These are phyloP conservation scores for Dryococelus australis DNA, from an alignment of 2,888 invertebrate species.

Conservation along the genomic window DNA sequence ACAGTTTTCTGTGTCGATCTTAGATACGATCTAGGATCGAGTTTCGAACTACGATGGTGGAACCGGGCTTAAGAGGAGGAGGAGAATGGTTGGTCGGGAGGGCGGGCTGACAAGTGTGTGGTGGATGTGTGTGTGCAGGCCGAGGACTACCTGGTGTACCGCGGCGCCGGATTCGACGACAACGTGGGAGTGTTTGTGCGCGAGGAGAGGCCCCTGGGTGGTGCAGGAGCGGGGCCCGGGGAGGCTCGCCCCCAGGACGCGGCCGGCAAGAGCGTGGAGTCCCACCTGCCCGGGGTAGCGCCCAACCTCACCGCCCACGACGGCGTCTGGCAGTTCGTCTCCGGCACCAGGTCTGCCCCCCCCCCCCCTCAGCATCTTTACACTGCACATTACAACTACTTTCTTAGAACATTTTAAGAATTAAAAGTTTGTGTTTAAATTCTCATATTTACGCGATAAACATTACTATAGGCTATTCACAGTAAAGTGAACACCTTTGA, in stretches of 20 bases:
- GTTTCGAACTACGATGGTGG: too few relatives aligned
- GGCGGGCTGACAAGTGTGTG: too few relatives aligned
- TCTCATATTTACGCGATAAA: too few relatives aligned
- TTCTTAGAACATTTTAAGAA: too few relatives aligned
- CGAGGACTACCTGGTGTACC: constrained; percentile 61
- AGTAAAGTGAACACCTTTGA: too few relatives aligned
- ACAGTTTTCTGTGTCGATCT: too few relatives aligned
- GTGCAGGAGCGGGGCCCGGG: constrained; percentile 52
- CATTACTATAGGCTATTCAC: too few relatives aligned
- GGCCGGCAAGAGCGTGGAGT: constrained; percentile 29
- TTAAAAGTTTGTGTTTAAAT: too few relatives aligned
- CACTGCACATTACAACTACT: background rate
- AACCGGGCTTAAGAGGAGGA: too few relatives aligned
- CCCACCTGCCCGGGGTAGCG: constrained; percentile 34
- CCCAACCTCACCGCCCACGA: constrained; percentile 67
- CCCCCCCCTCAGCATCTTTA: constrained; percentile 24
- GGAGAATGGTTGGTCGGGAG: too few relatives aligned
- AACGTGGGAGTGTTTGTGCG: constrained; percentile 41
- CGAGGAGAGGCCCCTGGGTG: constrained; percentile 55
- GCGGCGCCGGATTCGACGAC: constrained; percentile 44
- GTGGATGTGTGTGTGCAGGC: constrained; percentile 52
- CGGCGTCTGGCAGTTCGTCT: constrained; percentile 81
- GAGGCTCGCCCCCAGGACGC: constrained; percentile 40
- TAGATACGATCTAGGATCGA: too few relatives aligned
- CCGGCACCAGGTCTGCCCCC: constrained; percentile 69